Conservation (phyloP, 2,113 vertebrate genomes). For the Bubo scandiacus region DNA sequence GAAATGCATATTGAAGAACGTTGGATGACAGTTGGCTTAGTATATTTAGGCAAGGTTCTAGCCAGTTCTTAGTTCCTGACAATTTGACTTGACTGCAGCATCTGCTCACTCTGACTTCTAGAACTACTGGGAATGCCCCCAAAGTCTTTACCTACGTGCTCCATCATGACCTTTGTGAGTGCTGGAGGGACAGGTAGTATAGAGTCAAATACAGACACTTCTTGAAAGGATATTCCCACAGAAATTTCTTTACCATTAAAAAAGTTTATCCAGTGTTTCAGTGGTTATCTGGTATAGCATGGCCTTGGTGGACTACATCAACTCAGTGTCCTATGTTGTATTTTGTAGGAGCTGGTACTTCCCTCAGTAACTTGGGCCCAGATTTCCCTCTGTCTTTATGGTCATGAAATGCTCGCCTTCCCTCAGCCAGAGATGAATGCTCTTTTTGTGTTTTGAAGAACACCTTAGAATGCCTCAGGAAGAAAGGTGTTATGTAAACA, state of each 20-base stretch:
- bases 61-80: neutral
- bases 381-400: neutral
- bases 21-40: neutral
- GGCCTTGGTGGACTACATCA: neutral
- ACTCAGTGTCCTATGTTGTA: neutral
- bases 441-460: neutral
- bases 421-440: neutral
- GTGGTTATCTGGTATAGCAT: neutral
- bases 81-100: neutral
- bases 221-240: neutral
- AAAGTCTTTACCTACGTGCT: fast-evolving
- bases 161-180: neutral
- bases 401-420: neutral
- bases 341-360: neutral
- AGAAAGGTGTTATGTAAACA: neutral
- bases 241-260: neutral
- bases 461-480: neutral
- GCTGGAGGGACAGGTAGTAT: neutral
- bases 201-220: neutral
- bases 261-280: neutral
- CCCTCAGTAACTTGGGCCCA: neutral
- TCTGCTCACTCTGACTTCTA: neutral
- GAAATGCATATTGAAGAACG: neutral
- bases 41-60: neutral
- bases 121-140: neutral